Evolutionary conservation across 2,797 vertebrate genomes (phyloP).

Genomic region (Pelobates cultripes): DNA sequence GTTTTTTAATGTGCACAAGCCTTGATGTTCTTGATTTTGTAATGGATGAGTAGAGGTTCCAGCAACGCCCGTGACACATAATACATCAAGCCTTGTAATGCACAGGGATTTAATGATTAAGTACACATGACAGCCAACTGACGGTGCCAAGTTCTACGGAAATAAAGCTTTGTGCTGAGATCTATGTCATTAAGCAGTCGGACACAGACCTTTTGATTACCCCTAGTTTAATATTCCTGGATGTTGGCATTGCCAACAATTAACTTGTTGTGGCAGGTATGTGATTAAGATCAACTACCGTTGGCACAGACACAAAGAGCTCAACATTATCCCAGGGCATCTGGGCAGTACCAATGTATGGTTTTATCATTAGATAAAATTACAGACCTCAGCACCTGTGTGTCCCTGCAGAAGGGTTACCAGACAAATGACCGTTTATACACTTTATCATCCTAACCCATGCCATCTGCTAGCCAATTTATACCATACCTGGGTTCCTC

Average conservation of each 20-base stretch:
- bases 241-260: neutral
- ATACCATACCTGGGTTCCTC: slow-evolving; percentile 34
- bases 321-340: neutral
- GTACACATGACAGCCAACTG: neutral
- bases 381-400: slow-evolving; percentile 23
- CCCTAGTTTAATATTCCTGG: neutral
- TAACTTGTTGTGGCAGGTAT: slow-evolving; percentile 30
- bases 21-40: too few relatives aligned
- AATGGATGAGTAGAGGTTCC: neutral
- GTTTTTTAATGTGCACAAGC: too few relatives aligned
- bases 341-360: neutral
- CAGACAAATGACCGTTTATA: neutral
- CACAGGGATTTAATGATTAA: neutral
- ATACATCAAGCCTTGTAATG: neutral
- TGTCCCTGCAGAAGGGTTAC: slow-evolving; percentile 1
- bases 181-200: neutral
- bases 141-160: slow-evolving; percentile 26
- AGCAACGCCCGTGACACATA: slow-evolving; percentile 24
- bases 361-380: slow-evolving; percentile 8
- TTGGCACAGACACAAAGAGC: slow-evolving; percentile 37
- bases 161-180: slow-evolving; percentile 23
- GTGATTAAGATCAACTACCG: slow-evolving; percentile 19
- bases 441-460: too few relatives aligned
- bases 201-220: slow-evolving; percentile 20
- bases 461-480: slow-evolving; percentile 15